Evolutionary conservation across 1,140 invertebrate species (phyloP).

Genomic region (Microplitis mediator): DNA sequence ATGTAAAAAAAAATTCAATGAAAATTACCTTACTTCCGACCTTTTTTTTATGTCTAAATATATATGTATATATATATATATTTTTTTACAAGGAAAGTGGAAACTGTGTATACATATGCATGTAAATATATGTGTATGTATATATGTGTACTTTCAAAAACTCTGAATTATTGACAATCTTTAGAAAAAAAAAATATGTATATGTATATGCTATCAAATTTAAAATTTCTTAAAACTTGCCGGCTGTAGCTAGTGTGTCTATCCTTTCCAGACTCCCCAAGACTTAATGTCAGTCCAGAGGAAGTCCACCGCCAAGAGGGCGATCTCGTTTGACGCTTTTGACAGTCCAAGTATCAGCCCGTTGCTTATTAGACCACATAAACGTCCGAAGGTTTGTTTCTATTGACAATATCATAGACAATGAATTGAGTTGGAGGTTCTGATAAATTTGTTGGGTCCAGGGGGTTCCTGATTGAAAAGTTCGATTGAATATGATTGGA

Average conservation of each 20-base stretch:
- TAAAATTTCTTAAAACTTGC: conserved; percentile 44
- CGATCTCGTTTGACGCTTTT: conserved; percentile 59
- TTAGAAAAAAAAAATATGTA: not conserved
- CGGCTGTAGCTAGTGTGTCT: conserved; percentile 65
- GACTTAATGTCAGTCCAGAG: conserved; percentile 58
- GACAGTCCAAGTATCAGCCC: conserved; percentile 53
- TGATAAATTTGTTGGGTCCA: too few relatives aligned
- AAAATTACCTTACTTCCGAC: not conserved
- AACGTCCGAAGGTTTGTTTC: conserved; percentile 56
- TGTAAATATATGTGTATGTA: too few relatives aligned
- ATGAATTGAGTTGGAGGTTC: too few relatives aligned
- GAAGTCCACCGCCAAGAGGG: conserved; percentile 60
- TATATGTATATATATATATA: conserved; percentile 5
- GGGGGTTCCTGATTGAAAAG: too few relatives aligned
- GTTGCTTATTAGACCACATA: conserved; percentile 48
- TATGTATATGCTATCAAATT: conserved; percentile 28
- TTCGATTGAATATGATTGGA: too few relatives aligned
- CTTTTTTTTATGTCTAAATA: conserved; percentile 19
- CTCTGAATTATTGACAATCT: not conserved
- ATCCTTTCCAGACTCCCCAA: conserved; percentile 63
- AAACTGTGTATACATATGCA: too few relatives aligned
- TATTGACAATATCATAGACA: not conserved
- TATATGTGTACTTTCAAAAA: too few relatives aligned
- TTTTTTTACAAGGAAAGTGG: not conserved
- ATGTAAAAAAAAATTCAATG: not conserved